A percentile compares a stretch with the other conserved stretches of the same genome.
phyloP scores from a whole-genome alignment of 2,797 vertebrate species.

The Nothura maculosa region DNA sequence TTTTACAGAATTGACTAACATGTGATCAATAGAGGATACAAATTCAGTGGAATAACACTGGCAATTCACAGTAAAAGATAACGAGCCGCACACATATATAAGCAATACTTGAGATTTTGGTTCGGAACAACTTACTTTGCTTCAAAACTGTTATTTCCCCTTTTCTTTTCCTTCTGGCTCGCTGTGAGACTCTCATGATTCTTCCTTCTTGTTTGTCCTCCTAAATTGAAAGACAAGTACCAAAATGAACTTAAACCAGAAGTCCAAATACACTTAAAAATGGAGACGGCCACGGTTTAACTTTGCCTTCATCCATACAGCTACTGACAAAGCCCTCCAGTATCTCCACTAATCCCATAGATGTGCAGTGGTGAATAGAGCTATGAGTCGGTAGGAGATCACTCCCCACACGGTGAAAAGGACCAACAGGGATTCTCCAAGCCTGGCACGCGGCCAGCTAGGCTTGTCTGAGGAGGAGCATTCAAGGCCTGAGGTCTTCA shows the following conservation, averaged over 20 bases:
- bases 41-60: background rate
- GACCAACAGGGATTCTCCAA: background rate
- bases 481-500: background rate
- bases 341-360: background rate
- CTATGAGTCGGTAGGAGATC: background rate
- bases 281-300: background rate
- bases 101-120: background rate
- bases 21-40: background rate
- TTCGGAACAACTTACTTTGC: slow-evolving; percentile 81
- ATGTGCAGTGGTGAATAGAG: background rate
- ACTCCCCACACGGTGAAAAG: background rate
- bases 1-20: background rate
- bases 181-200: slow-evolving; percentile 82
- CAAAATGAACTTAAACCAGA: background rate
- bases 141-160: slow-evolving; percentile 84
- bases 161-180: slow-evolving; percentile 86
- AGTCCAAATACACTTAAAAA: background rate
- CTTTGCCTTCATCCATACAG: background rate
- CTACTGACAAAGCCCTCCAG: background rate
- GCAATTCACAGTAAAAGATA: background rate
- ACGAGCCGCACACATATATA: background rate
- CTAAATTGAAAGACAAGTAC: slow-evolving; percentile 63
- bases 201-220: slow-evolving; percentile 86
- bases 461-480: background rate
- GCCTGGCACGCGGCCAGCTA: background rate